These are phyloP conservation scores for Pemphredon lugubris DNA, from an alignment of 2,888 invertebrate genomes.

Conservation along the genomic window DNA sequence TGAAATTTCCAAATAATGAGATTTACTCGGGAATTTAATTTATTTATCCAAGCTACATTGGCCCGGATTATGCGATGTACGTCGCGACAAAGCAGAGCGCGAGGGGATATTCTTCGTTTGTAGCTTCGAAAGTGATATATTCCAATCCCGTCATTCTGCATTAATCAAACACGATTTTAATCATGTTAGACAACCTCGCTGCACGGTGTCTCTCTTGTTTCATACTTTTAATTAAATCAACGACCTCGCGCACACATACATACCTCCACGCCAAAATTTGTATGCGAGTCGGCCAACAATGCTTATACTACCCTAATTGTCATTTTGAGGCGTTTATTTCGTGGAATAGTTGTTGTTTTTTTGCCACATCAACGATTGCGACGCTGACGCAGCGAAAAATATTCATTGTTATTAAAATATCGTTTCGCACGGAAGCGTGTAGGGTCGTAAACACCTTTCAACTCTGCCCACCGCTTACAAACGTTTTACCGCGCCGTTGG, in stretches of 20 bases:
- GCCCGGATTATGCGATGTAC: no score
- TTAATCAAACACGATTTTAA: slow-evolving; percentile 42
- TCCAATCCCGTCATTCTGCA: background rate
- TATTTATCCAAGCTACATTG: no score
- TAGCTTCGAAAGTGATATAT: background rate
- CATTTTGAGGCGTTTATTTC: slow-evolving; percentile 8
- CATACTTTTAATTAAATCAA: slow-evolving; percentile 40
- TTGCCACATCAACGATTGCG: background rate
- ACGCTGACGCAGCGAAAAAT: background rate
- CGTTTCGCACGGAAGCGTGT: no score
- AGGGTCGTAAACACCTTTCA: no score
- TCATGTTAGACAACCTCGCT: slow-evolving; percentile 8
- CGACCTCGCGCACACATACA: background rate
- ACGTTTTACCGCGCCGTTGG: no score
- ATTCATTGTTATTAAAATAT: background rate
- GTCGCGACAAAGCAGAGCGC: no score
- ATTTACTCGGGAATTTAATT: no score
- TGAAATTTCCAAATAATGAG: no score
- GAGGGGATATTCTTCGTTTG: background rate
- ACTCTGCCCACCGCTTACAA: no score
- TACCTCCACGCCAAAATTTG: background rate
- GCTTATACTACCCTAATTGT: slow-evolving; percentile 44
- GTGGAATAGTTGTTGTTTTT: background rate
- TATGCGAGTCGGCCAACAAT: slow-evolving; percentile 9
- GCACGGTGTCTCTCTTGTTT: background rate